Evolutionary conservation across 92 coral and sea anemone species (phyloP).

Genomic region (Epizoanthus ramosus): DNA sequence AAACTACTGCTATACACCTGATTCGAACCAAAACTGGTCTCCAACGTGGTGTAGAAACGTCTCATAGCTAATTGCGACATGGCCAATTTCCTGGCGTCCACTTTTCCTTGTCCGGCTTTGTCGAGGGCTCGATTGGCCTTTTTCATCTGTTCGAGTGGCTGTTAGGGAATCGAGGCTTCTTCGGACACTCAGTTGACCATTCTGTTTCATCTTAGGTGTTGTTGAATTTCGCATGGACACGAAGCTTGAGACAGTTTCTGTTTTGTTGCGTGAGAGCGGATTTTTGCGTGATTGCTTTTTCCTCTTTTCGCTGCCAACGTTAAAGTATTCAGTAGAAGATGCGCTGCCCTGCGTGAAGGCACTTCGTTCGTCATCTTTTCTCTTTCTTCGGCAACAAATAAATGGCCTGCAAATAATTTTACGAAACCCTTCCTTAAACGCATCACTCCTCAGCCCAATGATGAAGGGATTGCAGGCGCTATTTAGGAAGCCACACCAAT

Average conservation of each 20-base stretch:
- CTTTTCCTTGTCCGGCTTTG: conserved; percentile 9
- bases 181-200: background rate
- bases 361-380: background rate
- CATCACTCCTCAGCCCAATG: conserved; percentile 76
- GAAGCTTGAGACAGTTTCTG: conserved; percentile 7
- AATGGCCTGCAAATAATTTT: conserved; percentile 56
- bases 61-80: background rate
- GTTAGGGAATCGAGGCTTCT: background rate
- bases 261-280: conserved; percentile 10
- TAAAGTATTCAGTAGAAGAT: background rate
- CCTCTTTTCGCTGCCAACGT: background rate
- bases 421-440: conserved; percentile 59
- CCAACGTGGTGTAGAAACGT: conserved; percentile 23
- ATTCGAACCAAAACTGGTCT: conserved; percentile 21
- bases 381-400: background rate
- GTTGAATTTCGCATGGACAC: background rate
- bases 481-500: conserved; percentile 82
- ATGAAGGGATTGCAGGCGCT: conserved; percentile 84
- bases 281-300: background rate
- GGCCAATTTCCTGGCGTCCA: conserved; percentile 18
- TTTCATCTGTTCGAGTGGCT: background rate
- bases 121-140: background rate
- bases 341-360: background rate
- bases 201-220: background rate
- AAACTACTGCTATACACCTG: conserved; percentile 6